Base-by-base conservation (phyloP, 1,140 invertebrate species). In the Drosophila nebulosa region DNA sequence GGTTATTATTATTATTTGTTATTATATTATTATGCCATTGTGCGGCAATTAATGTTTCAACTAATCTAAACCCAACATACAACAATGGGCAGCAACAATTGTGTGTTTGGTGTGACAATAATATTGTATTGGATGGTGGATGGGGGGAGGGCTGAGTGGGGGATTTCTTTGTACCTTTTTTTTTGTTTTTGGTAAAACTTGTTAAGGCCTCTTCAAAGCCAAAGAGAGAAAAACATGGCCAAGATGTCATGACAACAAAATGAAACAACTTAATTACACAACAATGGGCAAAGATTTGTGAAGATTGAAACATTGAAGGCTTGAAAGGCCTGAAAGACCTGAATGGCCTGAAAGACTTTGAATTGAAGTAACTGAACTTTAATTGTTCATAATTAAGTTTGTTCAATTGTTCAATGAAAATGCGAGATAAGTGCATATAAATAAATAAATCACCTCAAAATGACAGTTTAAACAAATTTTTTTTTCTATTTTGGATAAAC, bases 321-420 rank as follows among this genome's bases (percentile, higher is more conserved):
- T 46, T 46, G 39, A 46, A n/a, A n/a, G n/a, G n/a, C n/a, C n/a
- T n/a, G n/a, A n/a, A n/a, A n/a, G n/a, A n/a, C n/a, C n/a, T n/a
- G n/a, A n/a, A n/a, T n/a, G 39, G 39, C 18, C 21, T 46, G 39
- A 46, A 64, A 57, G 46, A 71, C 63, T 72, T 58, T 73, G 64
- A 64, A 72, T 73, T 69, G 63, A 76, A 73, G 69, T 74, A 86
- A 85, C 81, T 85, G 81, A 85, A 86, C 81, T 80, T 80, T 86
- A 86, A 80, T 86, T 86, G 78, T 80, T 80, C 69, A 85, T 85
- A 85, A 85, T 85, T 85, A 85, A 85, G 80, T 85, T 86, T 80
- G 80, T 85, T 69, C 65, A 64, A 84, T 73, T 72, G 55, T 75
- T 56, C 73, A 50, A 67, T 46, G 63, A 74, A 72, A 75, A 75